Evolutionary conservation across 1,140 invertebrate genomes (phyloP).

Genomic region (Augochlora pura): DNA sequence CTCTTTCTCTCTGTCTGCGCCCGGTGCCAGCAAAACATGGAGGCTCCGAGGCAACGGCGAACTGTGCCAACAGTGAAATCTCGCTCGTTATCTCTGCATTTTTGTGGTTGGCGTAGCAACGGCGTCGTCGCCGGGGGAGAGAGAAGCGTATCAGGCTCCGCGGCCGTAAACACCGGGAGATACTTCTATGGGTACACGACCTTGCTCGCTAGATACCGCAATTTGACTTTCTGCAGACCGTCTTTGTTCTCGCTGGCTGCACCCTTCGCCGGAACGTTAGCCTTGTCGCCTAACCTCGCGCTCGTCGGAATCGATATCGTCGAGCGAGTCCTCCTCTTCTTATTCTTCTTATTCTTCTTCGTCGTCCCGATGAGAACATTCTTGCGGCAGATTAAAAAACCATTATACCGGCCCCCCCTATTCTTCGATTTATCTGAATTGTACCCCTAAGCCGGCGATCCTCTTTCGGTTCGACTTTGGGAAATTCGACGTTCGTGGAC

Average conservation of each 20-base stretch:
- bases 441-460: neutral
- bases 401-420: neutral
- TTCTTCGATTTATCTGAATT: neutral
- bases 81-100: conserved; percentile 4
- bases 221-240: conserved; percentile 65
- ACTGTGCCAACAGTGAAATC: conserved; percentile 5
- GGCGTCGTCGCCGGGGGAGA: conserved; percentile 6
- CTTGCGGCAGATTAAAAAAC: neutral
- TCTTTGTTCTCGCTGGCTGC: conserved; percentile 65
- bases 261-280: conserved; percentile 62
- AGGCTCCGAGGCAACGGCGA: neutral
- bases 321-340: neutral
- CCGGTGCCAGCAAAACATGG: neutral
- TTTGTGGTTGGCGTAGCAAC: conserved; percentile 3
- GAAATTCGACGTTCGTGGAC: too few relatives aligned
- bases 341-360: neutral
- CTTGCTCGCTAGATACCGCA: conserved; percentile 51
- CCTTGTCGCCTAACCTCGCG: conserved; percentile 68
- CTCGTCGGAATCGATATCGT: conserved; percentile 66
- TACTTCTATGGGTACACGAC: conserved; percentile 54
- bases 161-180: conserved; percentile 41
- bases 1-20: neutral
- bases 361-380: neutral
- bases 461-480: neutral
- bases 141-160: neutral